These are phyloP conservation scores for Corythoichthys intestinalis DNA, from an alignment of 2,113 vertebrate genomes.

Conservation along the genomic window DNA sequence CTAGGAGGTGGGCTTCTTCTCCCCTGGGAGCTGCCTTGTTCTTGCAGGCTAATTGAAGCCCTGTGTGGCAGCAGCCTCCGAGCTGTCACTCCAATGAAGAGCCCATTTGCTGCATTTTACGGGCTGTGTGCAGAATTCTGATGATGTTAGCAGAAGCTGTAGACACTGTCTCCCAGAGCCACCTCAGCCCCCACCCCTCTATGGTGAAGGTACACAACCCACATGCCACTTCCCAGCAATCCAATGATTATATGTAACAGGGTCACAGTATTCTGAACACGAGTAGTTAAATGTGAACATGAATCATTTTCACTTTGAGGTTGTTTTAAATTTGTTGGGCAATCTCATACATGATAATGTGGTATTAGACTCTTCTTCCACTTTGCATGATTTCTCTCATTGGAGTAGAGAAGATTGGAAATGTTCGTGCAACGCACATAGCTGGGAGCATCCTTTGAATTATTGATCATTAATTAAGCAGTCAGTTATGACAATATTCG, in stretches of 20 bases:
- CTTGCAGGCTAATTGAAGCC: conserved; percentile 74
- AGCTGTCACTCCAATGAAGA: conserved; percentile 66
- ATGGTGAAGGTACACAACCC: conserved; percentile 9
- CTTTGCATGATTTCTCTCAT: conserved; percentile 36
- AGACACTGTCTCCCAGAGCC: conserved; percentile 22
- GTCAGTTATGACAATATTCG: conserved; percentile 52
- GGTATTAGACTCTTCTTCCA: conserved; percentile 34
- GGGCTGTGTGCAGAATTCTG: conserved; percentile 69
- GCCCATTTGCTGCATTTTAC: conserved; percentile 67
- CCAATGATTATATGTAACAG: conserved; percentile 36
- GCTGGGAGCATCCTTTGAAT: conserved; percentile 63
- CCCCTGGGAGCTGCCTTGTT: conserved; percentile 51
- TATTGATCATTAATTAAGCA: conserved; percentile 63
- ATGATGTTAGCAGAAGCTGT: conserved; percentile 53
- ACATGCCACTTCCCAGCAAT: conserved; percentile 15
- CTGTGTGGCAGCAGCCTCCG: conserved; percentile 54
- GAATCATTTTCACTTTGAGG: conserved; percentile 17
- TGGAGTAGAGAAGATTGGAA: conserved; percentile 42
- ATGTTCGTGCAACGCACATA: conserved; percentile 55
- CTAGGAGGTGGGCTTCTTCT: conserved; percentile 4
- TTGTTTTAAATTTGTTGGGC: conserved; percentile 34
- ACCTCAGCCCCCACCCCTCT: not conserved
- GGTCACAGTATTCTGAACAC: conserved; percentile 40
- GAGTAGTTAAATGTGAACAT: conserved; percentile 28
- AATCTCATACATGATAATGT: conserved; percentile 46